Evolutionary conservation across 2,113 vertebrate genomes (phyloP).

Genomic region (Mobula hypostoma): DNA sequence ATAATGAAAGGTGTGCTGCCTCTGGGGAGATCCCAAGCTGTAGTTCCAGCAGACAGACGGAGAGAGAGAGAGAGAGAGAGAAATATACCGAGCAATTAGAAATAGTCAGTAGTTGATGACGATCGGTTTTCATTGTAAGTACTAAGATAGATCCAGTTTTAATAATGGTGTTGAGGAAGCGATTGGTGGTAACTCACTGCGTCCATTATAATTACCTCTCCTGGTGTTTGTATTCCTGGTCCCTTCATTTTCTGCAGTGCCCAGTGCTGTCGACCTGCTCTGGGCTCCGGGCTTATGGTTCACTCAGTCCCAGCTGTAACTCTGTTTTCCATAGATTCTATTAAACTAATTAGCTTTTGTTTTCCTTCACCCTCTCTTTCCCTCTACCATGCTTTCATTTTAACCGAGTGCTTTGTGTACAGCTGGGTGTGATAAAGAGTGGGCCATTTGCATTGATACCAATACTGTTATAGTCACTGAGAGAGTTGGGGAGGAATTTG

Average conservation of each 20-base stretch:
- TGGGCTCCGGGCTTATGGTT: neutral
- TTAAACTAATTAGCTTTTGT: constrained; percentile 21
- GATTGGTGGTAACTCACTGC: constrained; percentile 42
- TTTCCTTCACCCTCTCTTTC: neutral
- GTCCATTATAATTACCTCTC: neutral
- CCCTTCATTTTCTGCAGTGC: neutral
- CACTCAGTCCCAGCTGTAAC: constrained; percentile 17
- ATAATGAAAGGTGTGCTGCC: constrained; percentile 95
- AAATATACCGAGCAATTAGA: constrained; percentile 71
- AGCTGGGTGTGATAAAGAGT: constrained; percentile 1
- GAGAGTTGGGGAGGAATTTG: neutral
- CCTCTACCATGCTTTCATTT: neutral
- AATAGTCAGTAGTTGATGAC: constrained; percentile 73
- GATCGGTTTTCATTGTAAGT: constrained; percentile 79
- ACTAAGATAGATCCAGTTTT: constrained; percentile 55
- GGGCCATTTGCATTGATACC: neutral
- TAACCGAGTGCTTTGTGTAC: constrained; percentile 11
- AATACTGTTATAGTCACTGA: neutral
- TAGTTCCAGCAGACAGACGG: constrained; percentile 80
- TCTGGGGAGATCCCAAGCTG: constrained; percentile 74
- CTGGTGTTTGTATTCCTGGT: constrained; percentile 32
- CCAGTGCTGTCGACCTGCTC: neutral
- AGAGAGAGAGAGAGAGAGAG: constrained; percentile 72
- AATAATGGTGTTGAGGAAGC: constrained; percentile 43
- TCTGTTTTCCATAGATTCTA: constrained; percentile 20